Evolutionary conservation across 2,113 vertebrate species (phyloP), one percentile per base, ranked within the genome.

Genomic region (Thunnus maccoyii): DNA sequence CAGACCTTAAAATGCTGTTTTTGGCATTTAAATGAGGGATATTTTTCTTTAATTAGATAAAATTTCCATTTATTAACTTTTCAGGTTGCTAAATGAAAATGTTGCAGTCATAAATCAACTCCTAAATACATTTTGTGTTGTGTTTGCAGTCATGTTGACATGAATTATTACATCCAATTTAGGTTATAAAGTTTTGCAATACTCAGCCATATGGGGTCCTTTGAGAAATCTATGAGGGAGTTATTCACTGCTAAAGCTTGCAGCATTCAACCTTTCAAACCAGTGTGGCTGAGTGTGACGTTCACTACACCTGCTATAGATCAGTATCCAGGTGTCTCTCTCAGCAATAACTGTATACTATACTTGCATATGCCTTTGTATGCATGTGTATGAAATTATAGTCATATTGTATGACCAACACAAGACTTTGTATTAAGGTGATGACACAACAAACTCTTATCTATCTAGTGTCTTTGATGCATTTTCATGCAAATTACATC

Each of bases 131-230:
- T 68, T 76, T 61, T 79, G 56, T 47, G 15, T 56, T 82, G 18
- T 84, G 30, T 80, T 84, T 88, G 77, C 50, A 50, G 51, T 82
- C 13, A 52, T 73, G 65, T 44, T 84, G 51, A 77, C 64, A 47
- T 86, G 80, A 88, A 58, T 84, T 85, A 88, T 87, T 78, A 41
- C 67, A 32, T 79, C 72, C 64, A 84, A 85, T 87, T 89, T 85
- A 72, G 18, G 15, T 77, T 74, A 66, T 17, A 71, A 80, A 55
- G 64, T 82, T 84, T 84, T 83, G 82, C 58, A 71, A 86, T 70
- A 80, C 25, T 20, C 4, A 12, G 73, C 78, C 75, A 81, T 83
- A 86, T 79, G 76, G 36, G 61, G 27, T 64, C 56, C 46, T 58
- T 44, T 30, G 72, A 75, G 67, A 78, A 65, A 75, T 80, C n/a